A percentile compares a stretch with the other conserved stretches of the same genome.
Conservation (phyloP, 2,888 invertebrate species). For the Orchestes rusci region DNA sequence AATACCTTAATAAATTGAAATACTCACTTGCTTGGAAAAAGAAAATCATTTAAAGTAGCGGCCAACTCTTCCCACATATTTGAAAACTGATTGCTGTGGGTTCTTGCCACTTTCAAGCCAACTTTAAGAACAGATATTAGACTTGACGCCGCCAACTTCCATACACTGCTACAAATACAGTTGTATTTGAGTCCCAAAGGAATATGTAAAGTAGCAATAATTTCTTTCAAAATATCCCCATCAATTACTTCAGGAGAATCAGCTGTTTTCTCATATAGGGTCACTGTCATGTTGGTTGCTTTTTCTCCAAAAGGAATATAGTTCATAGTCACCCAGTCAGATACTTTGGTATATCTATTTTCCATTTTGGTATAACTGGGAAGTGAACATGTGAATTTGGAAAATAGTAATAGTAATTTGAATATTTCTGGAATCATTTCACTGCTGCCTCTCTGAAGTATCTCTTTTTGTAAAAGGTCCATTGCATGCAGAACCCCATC, state of each 20-base stretch:
- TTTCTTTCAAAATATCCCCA: constrained; percentile 61
- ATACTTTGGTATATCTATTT: constrained; percentile 45
- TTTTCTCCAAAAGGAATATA: constrained; percentile 83
- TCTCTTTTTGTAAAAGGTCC: constrained; percentile 78
- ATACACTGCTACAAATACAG: constrained; percentile 71
- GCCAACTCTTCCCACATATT: constrained; percentile 84
- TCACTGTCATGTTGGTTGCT: constrained; percentile 65
- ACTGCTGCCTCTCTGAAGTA: constrained; percentile 48
- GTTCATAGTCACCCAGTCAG: constrained; percentile 73
- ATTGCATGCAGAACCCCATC: constrained; percentile 80
- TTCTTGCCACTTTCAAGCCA: constrained; percentile 81
- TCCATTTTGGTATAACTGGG: constrained; percentile 52
- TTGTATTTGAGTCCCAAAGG: constrained; percentile 75
- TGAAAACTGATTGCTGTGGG: constrained; percentile 63
- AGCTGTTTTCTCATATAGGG: constrained; percentile 67
- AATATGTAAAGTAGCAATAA: constrained; percentile 58
- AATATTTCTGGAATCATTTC: constrained; percentile 63
- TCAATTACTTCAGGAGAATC: constrained; percentile 63
- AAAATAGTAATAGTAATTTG: constrained; percentile 56
- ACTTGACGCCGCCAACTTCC: constrained; percentile 75
- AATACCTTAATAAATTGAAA: not conserved
- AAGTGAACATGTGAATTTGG: constrained; percentile 64
- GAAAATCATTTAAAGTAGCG: constrained; percentile 79
- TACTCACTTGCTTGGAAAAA: constrained; percentile 74
- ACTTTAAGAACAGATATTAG: constrained; percentile 71